A percentile compares a stretch with the other conserved stretches of the same genome.
These are phyloP conservation scores for Cynocephalus volans DNA, from an alignment of 2,113 vertebrate genomes.

Conservation along the genomic window DNA sequence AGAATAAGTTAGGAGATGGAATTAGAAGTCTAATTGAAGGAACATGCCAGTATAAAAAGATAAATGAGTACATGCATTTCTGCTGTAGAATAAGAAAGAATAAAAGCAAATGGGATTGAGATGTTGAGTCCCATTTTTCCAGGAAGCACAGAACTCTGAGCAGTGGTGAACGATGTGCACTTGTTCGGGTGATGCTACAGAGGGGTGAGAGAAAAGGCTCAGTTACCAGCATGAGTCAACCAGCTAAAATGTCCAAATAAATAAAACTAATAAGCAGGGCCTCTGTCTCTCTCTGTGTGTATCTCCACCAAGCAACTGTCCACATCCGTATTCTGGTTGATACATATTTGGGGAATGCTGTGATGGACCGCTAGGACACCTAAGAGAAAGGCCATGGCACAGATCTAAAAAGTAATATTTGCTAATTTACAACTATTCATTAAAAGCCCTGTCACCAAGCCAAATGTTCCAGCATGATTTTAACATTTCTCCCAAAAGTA, in stretches of 20 bases:
- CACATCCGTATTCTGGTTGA: neutral
- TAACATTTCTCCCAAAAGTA: conserved; percentile 86
- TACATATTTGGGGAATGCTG: neutral
- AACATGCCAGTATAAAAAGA: neutral
- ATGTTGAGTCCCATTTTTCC: neutral
- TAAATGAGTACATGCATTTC: neutral
- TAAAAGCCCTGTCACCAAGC: conserved; percentile 79
- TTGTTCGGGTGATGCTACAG: neutral
- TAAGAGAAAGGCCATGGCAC: neutral
- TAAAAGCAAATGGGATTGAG: neutral
- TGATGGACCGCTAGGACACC: neutral
- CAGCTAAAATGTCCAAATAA: neutral
- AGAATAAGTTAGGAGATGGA: conserved; percentile 11
- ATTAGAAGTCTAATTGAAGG: conserved; percentile 26
- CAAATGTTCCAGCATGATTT: conserved; percentile 84
- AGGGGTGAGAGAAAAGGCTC: neutral
- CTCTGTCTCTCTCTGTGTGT: neutral
- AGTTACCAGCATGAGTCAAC: neutral
- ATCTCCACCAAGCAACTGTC: neutral
- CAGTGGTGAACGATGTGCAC: neutral
- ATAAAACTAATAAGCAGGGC: neutral
- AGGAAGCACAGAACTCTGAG: neutral
- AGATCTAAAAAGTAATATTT: conserved; percentile 76
- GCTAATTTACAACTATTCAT: conserved; percentile 87
- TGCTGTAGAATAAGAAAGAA: neutral